Base-by-base conservation (phyloP, 2,113 vertebrate species). In the Chloropsis hardwickii region DNA sequence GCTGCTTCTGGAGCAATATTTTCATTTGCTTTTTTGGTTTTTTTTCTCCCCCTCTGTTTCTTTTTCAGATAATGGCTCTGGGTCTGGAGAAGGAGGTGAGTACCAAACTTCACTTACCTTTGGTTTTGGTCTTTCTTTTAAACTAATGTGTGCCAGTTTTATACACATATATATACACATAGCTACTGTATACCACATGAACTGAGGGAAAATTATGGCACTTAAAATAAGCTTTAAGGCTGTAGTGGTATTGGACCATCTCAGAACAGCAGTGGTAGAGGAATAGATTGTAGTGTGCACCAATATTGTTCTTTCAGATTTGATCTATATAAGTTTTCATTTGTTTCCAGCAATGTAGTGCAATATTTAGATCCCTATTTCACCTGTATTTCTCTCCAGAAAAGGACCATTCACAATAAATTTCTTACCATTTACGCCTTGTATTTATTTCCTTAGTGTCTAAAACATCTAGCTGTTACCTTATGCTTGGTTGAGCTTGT, bases 41-140 rank as follows among this genome's bases (percentile, higher is more conserved):
- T 44, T 54, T 40, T 5, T 3, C 10, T n/a, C 22, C 31, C 31
- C 12, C 3, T 88, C 61, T 74, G 62, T 96, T 96, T 94, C 81
- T 56, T 95, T 93, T 94, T 81, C 97, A 99, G 99, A 99, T 95
- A 98, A 98, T 45, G 98, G 98, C 11, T 99, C 99, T 91, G 99
- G 99, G 87, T 99, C 99, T 71, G 99, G 98, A 94, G 99, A 99
- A 87, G 98, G 98, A 98, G 99, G 99, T 99, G 96, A 96, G 97
- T 98, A 97, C 72, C 48, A 95, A 78, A 58, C 29, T 42, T 7
- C 14, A 54, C 9, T 73, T 95, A 13, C 14, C 14, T 14, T 58
- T 92, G 25, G 5, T 81, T 77, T 70, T 71, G 21, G 18, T 71
- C 21, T 83, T 76, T 53, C 81, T 61, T 92, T 74, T 66, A 29